phyloP scores from a whole-genome alignment of 2,888 invertebrate genomes.

The Lymantria monacha region DNA sequence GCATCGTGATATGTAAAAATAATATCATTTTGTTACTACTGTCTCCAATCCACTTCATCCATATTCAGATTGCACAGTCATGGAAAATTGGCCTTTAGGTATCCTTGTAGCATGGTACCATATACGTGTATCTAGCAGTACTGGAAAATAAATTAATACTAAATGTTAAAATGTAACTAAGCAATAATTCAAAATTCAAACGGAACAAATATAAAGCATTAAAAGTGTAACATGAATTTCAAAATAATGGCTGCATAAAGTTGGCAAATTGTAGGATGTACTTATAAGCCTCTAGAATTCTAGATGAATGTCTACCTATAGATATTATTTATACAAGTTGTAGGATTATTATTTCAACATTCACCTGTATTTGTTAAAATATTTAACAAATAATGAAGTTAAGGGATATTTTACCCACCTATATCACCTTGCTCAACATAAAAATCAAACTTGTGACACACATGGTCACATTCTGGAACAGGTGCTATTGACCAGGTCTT shows the following conservation, averaged over 20 bases:
- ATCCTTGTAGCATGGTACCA: constrained; percentile 96
- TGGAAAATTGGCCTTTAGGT: constrained; percentile 89
- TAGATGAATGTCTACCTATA: no score
- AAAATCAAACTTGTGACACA: constrained; percentile 88
- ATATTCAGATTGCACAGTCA: constrained; percentile 96
- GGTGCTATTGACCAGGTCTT: constrained; percentile 94
- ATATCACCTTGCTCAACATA: constrained; percentile 93
- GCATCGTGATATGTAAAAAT: constrained; percentile 68
- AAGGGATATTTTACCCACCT: constrained; percentile 72
- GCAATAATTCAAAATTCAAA: no score
- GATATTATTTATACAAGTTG: no score
- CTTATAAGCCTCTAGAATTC: no score
- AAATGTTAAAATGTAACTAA: not conserved
- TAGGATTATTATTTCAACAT: no score
- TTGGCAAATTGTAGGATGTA: no score
- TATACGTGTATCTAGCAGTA: constrained; percentile 92
- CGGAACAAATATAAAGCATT: no score
- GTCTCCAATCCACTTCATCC: constrained; percentile 78
- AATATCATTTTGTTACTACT: constrained; percentile 56
- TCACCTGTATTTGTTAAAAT: no score
- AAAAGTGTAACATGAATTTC: no score
- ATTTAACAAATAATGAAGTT: no score
- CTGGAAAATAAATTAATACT: constrained; percentile 66
- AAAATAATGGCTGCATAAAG: no score
- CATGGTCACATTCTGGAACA: constrained; percentile 91